Evolutionary conservation across 1,140 invertebrate genomes (phyloP).

Genomic region (Aphidius ervi): DNA sequence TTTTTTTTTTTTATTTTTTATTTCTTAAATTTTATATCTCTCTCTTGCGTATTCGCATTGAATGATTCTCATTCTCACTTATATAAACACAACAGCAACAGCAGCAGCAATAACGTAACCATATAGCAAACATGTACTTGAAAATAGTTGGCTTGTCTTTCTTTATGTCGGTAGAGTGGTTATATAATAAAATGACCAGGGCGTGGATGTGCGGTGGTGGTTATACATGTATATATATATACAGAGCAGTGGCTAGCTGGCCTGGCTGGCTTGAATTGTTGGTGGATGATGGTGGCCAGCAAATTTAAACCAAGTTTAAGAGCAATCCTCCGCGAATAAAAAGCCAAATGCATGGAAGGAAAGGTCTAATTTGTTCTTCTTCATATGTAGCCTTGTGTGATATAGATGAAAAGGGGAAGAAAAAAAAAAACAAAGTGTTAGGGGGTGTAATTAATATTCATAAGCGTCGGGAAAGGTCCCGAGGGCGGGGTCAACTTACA

Average conservation of each 20-base stretch:
- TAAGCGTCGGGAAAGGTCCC: slow-evolving; percentile 54
- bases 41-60: no score
- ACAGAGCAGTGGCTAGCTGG: background rate
- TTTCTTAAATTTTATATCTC: no score
- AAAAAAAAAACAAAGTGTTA: slow-evolving; percentile 7
- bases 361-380: slow-evolving; percentile 56
- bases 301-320: slow-evolving; percentile 24
- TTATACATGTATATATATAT: background rate
- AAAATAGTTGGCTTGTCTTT: background rate
- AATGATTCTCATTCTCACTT: no score
- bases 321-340: slow-evolving; percentile 40
- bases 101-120: background rate
- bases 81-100: slow-evolving; percentile 15
- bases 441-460: slow-evolving; percentile 53
- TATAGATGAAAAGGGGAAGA: no score
- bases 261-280: slow-evolving; percentile 3
- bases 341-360: slow-evolving; percentile 53
- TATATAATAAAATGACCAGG: slow-evolving; percentile 14
- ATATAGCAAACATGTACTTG: background rate
- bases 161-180: background rate
- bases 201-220: slow-evolving; percentile 3
- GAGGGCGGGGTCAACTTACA: slow-evolving; percentile 55
- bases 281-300: slow-evolving; percentile 13
- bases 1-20: no score
- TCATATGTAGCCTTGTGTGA: no score